Conservation (phyloP, 1,140 invertebrate species). For the Lanistes nyassanus region DNA sequence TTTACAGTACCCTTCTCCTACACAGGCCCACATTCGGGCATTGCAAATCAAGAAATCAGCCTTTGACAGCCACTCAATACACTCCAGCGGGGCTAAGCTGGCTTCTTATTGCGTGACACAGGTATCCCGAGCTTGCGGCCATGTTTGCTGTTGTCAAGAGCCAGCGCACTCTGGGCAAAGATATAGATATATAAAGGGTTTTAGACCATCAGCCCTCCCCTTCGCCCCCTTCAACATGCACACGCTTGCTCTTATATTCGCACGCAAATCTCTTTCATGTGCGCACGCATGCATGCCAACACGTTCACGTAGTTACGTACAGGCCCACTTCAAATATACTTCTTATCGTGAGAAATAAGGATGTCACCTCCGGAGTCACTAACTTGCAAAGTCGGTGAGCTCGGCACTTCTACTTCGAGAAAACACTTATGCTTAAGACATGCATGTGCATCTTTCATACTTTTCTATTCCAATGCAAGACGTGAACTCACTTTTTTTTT, state of each 20-base stretch:
- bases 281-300: slow-evolving; percentile 9
- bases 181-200: background rate
- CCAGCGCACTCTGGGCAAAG: background rate
- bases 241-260: slow-evolving; percentile 17
- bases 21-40: background rate
- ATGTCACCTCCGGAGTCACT: background rate
- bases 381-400: too few relatives aligned
- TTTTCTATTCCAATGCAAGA: too few relatives aligned
- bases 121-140: too few relatives aligned
- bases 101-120: too few relatives aligned
- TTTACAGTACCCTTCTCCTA: background rate
- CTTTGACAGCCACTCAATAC: background rate
- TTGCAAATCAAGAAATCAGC: background rate
- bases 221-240: background rate
- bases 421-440: too few relatives aligned
- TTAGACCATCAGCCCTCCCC: too few relatives aligned
- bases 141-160: too few relatives aligned
- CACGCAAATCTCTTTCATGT: slow-evolving; percentile 17
- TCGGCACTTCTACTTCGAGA: too few relatives aligned
- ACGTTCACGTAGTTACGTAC: background rate
- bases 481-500: too few relatives aligned
- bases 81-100: too few relatives aligned
- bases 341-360: background rate
- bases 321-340: background rate
- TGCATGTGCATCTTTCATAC: too few relatives aligned